Percentiles rank a stretch among this genome's conserved stretches.
These are phyloP conservation scores for Zaprionus africanus DNA, from an alignment of 1,140 invertebrate genomes.

Conservation along the genomic window DNA sequence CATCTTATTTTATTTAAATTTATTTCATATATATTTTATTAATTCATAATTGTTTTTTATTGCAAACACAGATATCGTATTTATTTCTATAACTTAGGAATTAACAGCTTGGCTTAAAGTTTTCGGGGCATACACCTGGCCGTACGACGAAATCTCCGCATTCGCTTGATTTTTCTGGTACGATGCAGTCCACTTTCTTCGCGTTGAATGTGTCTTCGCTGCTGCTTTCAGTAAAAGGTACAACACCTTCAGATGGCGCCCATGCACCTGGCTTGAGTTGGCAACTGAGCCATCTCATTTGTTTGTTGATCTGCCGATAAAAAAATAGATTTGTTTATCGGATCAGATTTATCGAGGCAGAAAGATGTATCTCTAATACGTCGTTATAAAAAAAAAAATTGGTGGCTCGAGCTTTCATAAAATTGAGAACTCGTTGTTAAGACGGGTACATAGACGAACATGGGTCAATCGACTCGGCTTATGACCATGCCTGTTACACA, in stretches of 20 bases:
- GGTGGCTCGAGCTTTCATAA: too few relatives aligned
- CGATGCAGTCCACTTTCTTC: not conserved
- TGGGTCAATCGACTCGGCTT: too few relatives aligned
- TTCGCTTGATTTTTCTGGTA: not conserved
- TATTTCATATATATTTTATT: conserved; percentile 10
- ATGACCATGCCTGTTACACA: too few relatives aligned
- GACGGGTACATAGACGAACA: too few relatives aligned
- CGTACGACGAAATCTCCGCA: not conserved
- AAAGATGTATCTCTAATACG: too few relatives aligned
- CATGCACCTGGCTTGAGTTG: conserved; percentile 31
- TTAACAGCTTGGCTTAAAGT: conserved; percentile 49
- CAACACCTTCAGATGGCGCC: conserved; percentile 32
- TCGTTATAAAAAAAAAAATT: too few relatives aligned
- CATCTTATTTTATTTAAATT: conserved; percentile 5
- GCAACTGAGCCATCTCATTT: conserved; percentile 48
- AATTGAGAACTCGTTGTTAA: too few relatives aligned
- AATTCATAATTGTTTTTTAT: not conserved
- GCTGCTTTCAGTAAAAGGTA: conserved; percentile 25
- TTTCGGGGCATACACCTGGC: conserved; percentile 44
- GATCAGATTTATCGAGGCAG: too few relatives aligned
- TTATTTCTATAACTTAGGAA: conserved; percentile 3
- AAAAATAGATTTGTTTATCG: too few relatives aligned
- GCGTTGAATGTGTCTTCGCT: not conserved
- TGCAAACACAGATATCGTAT: not conserved
- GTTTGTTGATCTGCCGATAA: conserved; percentile 52